Conservation (phyloP, 1,140 invertebrate species). For the Myzus persicae region DNA sequence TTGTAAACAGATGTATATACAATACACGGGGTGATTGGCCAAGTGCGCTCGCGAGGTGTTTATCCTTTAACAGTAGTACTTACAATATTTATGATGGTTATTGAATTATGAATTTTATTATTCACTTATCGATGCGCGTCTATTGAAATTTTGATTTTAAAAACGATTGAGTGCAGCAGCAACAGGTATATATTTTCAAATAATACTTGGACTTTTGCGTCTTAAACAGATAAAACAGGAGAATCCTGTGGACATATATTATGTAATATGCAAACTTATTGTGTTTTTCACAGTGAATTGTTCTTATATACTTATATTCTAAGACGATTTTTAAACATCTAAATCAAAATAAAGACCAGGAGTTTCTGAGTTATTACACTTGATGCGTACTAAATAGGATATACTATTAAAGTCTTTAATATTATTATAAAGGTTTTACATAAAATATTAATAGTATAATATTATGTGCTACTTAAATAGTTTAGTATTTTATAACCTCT, state of each 20-base stretch:
- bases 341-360: too few species aligned
- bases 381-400: not conserved
- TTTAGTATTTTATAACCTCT: not conserved
- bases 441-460: not conserved
- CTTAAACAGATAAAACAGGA: not conserved
- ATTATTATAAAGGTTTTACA: too few species aligned
- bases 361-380: not conserved
- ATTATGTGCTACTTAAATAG: not conserved
- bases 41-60: not conserved
- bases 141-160: not conserved
- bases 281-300: not conserved
- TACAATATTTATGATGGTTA: too few species aligned
- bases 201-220: not conserved
- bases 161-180: not conserved
- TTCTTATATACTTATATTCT: not conserved
- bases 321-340: not conserved
- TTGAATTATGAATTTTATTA: too few species aligned
- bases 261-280: not conserved
- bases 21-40: not conserved
- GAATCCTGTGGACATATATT: not conserved
- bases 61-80: not conserved
- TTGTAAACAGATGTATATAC: too few species aligned
- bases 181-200: not conserved
- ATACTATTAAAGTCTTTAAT: too few species aligned
- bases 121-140: not conserved